phyloP scores from a whole-genome alignment of 2,797 vertebrate genomes.

The Columba guinea region DNA sequence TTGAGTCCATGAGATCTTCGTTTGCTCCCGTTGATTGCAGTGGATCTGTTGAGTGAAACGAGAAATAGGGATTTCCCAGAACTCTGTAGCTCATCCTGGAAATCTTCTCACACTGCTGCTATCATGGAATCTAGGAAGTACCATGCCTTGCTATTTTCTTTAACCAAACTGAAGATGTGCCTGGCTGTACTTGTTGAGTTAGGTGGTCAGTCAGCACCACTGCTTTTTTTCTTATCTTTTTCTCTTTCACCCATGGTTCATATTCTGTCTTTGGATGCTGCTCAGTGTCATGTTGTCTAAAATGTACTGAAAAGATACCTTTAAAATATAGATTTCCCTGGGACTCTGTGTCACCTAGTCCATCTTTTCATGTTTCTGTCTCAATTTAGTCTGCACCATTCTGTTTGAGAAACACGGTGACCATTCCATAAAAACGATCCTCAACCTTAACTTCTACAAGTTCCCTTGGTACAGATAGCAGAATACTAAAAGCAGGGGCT shows the following conservation, averaged over 20 bases:
- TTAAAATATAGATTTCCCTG: background rate
- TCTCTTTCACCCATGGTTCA: background rate
- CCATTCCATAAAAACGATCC: background rate
- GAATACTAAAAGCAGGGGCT: background rate
- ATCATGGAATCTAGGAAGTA: background rate
- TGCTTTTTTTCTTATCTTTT: background rate
- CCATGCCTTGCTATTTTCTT: background rate
- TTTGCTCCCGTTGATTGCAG: background rate
- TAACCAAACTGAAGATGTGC: accelerated
- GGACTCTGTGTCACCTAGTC: background rate
- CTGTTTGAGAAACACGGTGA: background rate
- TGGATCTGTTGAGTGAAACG: background rate
- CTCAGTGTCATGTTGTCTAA: background rate
- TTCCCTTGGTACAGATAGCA: background rate
- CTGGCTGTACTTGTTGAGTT: background rate
- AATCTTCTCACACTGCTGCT: background rate
- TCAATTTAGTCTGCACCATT: background rate
- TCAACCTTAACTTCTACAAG: background rate
- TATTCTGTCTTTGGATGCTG: background rate
- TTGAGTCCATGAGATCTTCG: background rate
- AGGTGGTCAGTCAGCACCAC: background rate
- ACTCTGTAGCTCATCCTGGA: background rate
- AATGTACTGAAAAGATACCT: background rate
- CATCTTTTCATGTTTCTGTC: background rate
- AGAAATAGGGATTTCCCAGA: background rate